Base-by-base conservation (phyloP, 1,140 invertebrate species). In the Hirudo medicinalis region DNA sequence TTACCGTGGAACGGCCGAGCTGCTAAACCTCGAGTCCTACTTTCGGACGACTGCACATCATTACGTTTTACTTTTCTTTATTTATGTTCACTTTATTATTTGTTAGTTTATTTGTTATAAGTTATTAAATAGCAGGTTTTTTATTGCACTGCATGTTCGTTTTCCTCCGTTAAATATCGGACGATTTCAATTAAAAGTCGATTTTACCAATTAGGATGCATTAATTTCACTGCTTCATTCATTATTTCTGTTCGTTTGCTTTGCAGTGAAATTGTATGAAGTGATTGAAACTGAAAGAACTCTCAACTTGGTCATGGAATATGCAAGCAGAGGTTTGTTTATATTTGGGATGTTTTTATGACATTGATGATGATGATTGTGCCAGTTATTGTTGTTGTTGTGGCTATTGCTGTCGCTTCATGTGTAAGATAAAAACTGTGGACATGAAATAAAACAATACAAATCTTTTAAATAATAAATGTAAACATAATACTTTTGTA, bases 281-380 rank as follows among this genome's bases (percentile, higher is more conserved):
- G 96, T 99, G 63, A 99, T 99, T 83, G 95, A 99, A 86, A 99
- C 94, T 76, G 96, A 99, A 82, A 97, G 97, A 85, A 99, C 94
- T 72, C 86, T 99, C 76, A 99, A 99, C 86, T 86, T 99, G 79
- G 96, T 99, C 63, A 99, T 99, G 94, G 95, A 99, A 84, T 99
- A 98, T 85, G 94, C 94, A 70, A 94, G 91, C 77, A 94, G 95
- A 68, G 94, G 83, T 83, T 76, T 75, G 74, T 76, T 49, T 49
- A 49, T 49, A 76, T 22, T 11, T 22, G 20, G 40, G 2, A 68
- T 68, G 20, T 36, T 68, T 63, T 63, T 63, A n/a, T 27, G 11
- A 27, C 29, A 32, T 63, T 20, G 19, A 13, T 63, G 20, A 57
- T 57, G 55, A 57, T 36, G 11, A 49, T 49, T 2, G 13, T 15